Evolutionary conservation across 53 echinoderm and acorn worm species (phyloP).

Genomic region (Paracentrotus lividus): DNA sequence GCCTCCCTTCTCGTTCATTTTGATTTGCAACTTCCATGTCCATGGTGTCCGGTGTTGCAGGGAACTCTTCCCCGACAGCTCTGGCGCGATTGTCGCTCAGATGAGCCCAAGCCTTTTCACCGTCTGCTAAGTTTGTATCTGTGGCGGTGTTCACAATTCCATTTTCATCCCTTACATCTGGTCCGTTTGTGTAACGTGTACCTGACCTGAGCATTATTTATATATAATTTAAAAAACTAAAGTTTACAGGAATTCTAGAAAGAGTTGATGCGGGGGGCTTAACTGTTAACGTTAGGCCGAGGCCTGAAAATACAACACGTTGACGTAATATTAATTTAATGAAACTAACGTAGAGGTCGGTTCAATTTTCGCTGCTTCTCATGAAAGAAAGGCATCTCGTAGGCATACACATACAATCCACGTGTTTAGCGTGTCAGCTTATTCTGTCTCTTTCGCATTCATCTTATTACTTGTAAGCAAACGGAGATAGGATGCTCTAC

Average conservation of each 20-base stretch:
- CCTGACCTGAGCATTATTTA: constrained; percentile 31
- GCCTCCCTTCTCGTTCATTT: not conserved
- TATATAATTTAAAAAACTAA: no score
- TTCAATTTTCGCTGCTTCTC: constrained; percentile 2
- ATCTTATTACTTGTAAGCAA: not conserved
- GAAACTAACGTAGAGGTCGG: no score
- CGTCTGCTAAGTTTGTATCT: not conserved
- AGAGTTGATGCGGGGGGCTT: no score
- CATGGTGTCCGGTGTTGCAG: no score
- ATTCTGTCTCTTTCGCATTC: not conserved
- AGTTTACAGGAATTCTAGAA: no score
- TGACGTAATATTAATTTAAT: no score
- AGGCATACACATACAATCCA: not conserved
- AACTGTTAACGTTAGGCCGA: no score
- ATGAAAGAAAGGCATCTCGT: not conserved
- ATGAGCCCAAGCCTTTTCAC: not conserved
- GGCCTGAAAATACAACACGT: no score
- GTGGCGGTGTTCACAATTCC: not conserved
- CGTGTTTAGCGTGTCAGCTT: not conserved
- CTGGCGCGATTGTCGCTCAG: not conserved
- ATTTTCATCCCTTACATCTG: not conserved
- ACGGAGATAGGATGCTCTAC: not conserved
- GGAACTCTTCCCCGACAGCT: not conserved
- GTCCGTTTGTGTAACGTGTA: constrained; percentile 9
- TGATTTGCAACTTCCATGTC: constrained; percentile 24